Evolutionary conservation across 2,113 vertebrate genomes (phyloP), one percentile per base, ranked within the genome.

Genomic region (Steatornis caripensis): DNA sequence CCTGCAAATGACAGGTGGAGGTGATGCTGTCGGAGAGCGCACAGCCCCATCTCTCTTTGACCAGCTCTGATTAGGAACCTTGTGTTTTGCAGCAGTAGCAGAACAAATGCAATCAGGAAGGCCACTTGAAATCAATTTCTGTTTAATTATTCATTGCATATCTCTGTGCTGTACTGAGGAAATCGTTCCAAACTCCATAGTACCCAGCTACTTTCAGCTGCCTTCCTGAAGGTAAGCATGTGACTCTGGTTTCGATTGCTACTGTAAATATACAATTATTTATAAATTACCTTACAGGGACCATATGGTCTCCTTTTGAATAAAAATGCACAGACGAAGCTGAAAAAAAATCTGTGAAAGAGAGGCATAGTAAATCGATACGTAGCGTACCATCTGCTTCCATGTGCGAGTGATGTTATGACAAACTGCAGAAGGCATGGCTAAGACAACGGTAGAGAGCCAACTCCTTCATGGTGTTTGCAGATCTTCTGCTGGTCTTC

Each of bases 141-240:
- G 43, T 90, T 97, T 81, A 97, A 96, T 97, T 92, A 75, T 95
- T 97, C 84, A 96, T 93, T 95, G 61, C 66, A 17, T 55, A 95
- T 75, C 68, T 89, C 80, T 48, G 2, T 92, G 78, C 81, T 15
- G 55, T 91, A 71, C 45, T 68, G 66, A 96, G 87, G 69, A 95
- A 97, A 77, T 84, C 18, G 69, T 75, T 58, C 91, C 72, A 93
- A 58, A 88, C 65, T 53, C 51, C 97, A 29, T 74, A 80, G 66
- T 94, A 79, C 53, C 55, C 65, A 70, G 16, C 45, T 86, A 84
- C 72, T 84, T 95, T 95, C 78, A 84, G 36, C 72, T 54, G 30
- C 75, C 93, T 92, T 96, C 70, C 91, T 72, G 80, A 95, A 90
- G 69, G 90, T 66, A 77, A 84, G 41, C 70, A 62, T 70, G 93